Evolutionary conservation across 2,113 vertebrate species (phyloP).

Genomic region (Hemicordylus capensis): DNA sequence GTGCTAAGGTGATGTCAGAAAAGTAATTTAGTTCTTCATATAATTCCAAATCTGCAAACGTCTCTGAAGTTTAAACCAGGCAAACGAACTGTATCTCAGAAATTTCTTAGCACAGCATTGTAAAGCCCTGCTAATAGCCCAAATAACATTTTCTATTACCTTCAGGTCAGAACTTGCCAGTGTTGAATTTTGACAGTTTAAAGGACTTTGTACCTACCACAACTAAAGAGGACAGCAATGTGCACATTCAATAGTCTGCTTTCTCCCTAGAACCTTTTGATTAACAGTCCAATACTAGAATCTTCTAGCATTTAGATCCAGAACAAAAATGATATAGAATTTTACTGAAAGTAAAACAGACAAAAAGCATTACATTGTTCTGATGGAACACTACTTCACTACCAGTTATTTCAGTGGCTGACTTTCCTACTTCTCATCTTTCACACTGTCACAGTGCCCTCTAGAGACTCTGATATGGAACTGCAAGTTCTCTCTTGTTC

Average conservation of each 20-base stretch:
- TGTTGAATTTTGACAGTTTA: not conserved
- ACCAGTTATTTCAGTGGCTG: not conserved
- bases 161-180: not conserved
- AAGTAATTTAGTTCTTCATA: not conserved
- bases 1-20: not conserved
- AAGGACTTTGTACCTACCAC: not conserved
- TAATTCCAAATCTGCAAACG: not conserved
- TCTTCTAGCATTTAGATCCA: not conserved
- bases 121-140: not conserved
- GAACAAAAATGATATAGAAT: not conserved
- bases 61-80: not conserved
- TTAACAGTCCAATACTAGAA: not conserved
- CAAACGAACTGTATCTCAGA: not conserved
- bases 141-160: not conserved
- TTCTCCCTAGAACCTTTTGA: not conserved
- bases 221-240: not conserved
- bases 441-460: not conserved
- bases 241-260: not conserved
- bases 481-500: not conserved
- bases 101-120: not conserved
- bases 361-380: too few relatives aligned
- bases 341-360: too few relatives aligned
- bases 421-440: not conserved
- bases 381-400: not conserved
- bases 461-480: not conserved